Conservation (phyloP, 2,888 invertebrate species). For the Spodoptera littoralis region DNA sequence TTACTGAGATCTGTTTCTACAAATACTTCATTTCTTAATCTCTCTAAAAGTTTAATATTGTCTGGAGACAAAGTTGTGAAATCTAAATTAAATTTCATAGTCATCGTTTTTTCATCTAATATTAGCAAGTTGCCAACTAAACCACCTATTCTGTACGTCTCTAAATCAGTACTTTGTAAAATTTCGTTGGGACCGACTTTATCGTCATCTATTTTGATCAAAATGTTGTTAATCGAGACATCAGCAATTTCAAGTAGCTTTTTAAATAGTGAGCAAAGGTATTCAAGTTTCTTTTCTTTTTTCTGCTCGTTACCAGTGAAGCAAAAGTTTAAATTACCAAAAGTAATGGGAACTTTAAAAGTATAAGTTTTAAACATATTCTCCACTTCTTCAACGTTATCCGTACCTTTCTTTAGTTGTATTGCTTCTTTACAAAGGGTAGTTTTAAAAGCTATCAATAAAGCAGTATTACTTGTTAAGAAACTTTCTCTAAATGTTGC, state of each 20-base stretch:
- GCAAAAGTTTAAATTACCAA: constrained; percentile 41
- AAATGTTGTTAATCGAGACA: constrained; percentile 2
- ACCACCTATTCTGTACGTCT: constrained; percentile 44
- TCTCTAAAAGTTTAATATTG: constrained; percentile 26
- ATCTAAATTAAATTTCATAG: constrained; percentile 45
- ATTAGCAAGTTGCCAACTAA: constrained; percentile 49
- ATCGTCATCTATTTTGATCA: constrained; percentile 38
- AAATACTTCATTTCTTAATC: constrained; percentile 15
- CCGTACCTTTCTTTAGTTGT: constrained; percentile 11
- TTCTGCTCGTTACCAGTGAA: constrained; percentile 33
- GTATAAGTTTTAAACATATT: constrained; percentile 12
- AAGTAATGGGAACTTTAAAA: constrained; percentile 42
- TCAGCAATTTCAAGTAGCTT: constrained; percentile 16
- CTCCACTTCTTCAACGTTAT: constrained; percentile 11
- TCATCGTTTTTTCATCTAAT: constrained; percentile 28
- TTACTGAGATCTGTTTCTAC: constrained; percentile 14
- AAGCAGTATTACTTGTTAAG: constrained; percentile 25
- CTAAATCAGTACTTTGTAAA: constrained; percentile 40
- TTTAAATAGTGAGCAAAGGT: constrained; percentile 33
- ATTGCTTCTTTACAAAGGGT: constrained; percentile 25
- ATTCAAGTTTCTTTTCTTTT: constrained; percentile 20
- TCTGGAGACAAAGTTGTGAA: constrained; percentile 19
- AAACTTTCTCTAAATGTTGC: constrained; percentile 33
- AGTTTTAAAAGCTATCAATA: constrained; percentile 27
- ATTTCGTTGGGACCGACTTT: constrained; percentile 37